These are phyloP conservation scores for Falcunculus frontatus DNA, from an alignment of 2,113 vertebrate genomes.

Conservation along the genomic window DNA sequence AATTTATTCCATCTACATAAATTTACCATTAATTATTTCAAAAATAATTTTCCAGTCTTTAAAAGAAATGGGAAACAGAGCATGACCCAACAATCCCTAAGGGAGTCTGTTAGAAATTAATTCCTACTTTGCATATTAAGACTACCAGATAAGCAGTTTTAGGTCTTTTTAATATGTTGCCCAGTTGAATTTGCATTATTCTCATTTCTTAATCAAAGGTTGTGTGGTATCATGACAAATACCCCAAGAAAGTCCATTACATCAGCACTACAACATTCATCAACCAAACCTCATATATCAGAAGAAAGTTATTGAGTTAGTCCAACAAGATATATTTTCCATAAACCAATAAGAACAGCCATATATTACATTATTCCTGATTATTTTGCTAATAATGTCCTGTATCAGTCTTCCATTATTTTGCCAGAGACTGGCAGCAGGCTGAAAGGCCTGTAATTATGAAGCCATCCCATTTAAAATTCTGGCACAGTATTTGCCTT, in stretches of 20 bases:
- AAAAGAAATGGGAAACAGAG: not conserved
- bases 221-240: slow-evolving; percentile 17
- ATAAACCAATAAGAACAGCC: slow-evolving; percentile 26
- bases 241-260: slow-evolving; percentile 12
- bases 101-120: not conserved
- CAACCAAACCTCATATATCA: not conserved
- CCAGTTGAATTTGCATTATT: not conserved
- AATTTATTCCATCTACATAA: not conserved
- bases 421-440: slow-evolving; percentile 32
- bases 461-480: slow-evolving; percentile 40
- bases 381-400: slow-evolving; percentile 48
- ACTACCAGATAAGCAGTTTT: not conserved
- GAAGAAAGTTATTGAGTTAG: slow-evolving; percentile 10
- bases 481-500: slow-evolving; percentile 37
- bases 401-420: slow-evolving; percentile 18
- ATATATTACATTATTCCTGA: slow-evolving; percentile 49
- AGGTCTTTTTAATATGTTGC: not conserved
- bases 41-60: not conserved
- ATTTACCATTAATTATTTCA: not conserved
- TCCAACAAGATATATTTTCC: slow-evolving; percentile 28
- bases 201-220: slow-evolving; percentile 15
- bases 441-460: slow-evolving; percentile 34
- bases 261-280: slow-evolving; percentile 15
- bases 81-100: not conserved
- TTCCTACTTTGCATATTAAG: not conserved